Base-by-base conservation (phyloP, 2,113 vertebrate genomes). In the Semicossyphus pulcher region DNA sequence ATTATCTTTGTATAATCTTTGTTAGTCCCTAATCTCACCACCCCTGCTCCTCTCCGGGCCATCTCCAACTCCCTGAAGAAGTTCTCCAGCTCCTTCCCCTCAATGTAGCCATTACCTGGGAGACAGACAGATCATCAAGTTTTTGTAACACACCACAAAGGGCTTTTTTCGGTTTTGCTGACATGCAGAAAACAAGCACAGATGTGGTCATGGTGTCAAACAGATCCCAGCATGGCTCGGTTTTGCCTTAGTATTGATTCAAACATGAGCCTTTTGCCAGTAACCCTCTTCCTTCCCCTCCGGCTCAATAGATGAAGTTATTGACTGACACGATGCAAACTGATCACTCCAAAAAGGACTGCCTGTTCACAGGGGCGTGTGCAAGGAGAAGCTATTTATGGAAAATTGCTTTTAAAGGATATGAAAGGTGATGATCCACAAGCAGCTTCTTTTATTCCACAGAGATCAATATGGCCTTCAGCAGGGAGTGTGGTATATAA, bases 61-160 rank as follows among this genome's bases (percentile, higher is more conserved):
- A 88, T 89, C 91, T 98, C 96, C 93, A 99, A 85, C 89, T 99
- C 96, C 85, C 89, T 95, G 91, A 99, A 97, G 92, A 99, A 99
- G 92, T 95, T 97, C 90, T 99, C 98, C 89, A 99, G 93, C 86
- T 99, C 98, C 89, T 98, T 99, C 21, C 96, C 98, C 92, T 99
- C 97, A 5, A 99, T 99, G 89, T 96, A 99, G 51, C 98, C 97
- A 91, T 99, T 99, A 81, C 96, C 98, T 99, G 83, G 20, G 83
- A 78, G 48, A 67, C 18, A 78, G 29, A 77, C 18, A 60, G 21
- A 72, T 14, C 20, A 57, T 31, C 7, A 49, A 9, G 67, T 44
- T 10, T 39, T 18, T 5, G 2, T 7, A 31, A 39, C 29, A 49
- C 15, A 58, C 4, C 25, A 29, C 39, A 36, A 29, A 42, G 44